These are phyloP conservation scores for Diprion similis DNA, from an alignment of 1,140 invertebrate genomes.

Conservation along the genomic window DNA sequence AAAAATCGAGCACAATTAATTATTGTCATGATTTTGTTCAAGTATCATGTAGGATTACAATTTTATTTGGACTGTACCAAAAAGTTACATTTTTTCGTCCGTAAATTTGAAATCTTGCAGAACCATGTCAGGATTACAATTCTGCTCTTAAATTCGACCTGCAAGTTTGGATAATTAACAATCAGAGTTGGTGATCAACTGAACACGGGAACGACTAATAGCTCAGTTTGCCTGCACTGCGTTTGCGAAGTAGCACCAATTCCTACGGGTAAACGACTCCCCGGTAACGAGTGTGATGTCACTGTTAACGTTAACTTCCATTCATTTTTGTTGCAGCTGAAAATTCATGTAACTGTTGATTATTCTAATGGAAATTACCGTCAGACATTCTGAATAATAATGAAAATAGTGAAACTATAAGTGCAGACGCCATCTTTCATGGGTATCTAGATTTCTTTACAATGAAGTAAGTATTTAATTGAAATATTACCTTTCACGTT, in stretches of 20 bases:
- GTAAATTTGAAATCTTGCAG: background rate
- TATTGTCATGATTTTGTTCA: background rate
- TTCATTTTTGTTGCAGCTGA: too few relatives aligned
- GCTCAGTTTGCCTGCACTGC: conserved; percentile 40
- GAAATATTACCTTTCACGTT: too few relatives aligned
- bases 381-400: too few relatives aligned
- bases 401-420: too few relatives aligned
- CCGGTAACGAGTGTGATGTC: conserved; percentile 24
- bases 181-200: conserved; percentile 43
- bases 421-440: too few relatives aligned
- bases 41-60: background rate
- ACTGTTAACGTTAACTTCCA: background rate
- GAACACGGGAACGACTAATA: conserved; percentile 29
- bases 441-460: conserved; percentile 23
- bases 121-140: background rate
- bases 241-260: conserved; percentile 42
- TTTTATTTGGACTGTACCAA: background rate
- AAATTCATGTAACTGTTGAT: too few relatives aligned
- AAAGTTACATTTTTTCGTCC: background rate
- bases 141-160: conserved; percentile 17
- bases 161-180: conserved; percentile 36
- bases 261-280: conserved; percentile 36
- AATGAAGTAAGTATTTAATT: too few relatives aligned
- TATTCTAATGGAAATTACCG: too few relatives aligned
- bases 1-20: background rate